Evolutionary conservation across 53 echinoderm and acorn worm species (phyloP), one percentile per base, ranked within the genome.

Genomic region (Holothuria scabra): DNA sequence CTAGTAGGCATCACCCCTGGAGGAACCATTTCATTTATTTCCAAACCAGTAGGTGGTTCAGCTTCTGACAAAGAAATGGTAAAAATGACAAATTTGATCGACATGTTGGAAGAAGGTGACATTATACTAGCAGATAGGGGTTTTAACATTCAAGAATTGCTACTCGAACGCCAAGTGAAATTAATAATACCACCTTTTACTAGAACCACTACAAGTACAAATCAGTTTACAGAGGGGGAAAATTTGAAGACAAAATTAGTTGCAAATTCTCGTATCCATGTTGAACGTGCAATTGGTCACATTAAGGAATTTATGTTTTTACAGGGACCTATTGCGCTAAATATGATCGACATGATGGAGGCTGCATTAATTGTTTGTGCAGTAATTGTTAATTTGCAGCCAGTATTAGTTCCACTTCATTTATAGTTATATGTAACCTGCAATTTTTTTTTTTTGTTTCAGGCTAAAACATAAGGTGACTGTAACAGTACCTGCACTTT

Each of bases 61-160:
- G 86, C 88, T 20, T 92, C 92, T 3, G 92, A 92, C 37, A 89
- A 86, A 79, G 82, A 89, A 28, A 16, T 88, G n/a, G 92, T 92
- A 3, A 86, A 89, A 71, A 89, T 83, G 69, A 76, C 80, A n/a
- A 83, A 76, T 59, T 30, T 92, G 22, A 60, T 84, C n/a, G 84
- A 92, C 62, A 63, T 35, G 41, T 65, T 92, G 44, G 70, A 86
- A 22, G 58, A 76, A 57, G 87, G 87, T 28, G 92, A 92, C 56
- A 84, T 86, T 46, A 41, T 74, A 31, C 82, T 92, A 87, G 92
- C 92, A 12, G 92, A 92, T 34, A 57, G 79, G 65, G 92, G 92
- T 25, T 92, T 92, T 38, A 91, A 91, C 31, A 91, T 87, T 46
- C 80, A 88, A 35, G 91, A 91, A 66, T 80, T 87, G 18, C 80